Evolutionary conservation across 2,888 invertebrate genomes (phyloP).

Genomic region (Halictus quadricinctus): DNA sequence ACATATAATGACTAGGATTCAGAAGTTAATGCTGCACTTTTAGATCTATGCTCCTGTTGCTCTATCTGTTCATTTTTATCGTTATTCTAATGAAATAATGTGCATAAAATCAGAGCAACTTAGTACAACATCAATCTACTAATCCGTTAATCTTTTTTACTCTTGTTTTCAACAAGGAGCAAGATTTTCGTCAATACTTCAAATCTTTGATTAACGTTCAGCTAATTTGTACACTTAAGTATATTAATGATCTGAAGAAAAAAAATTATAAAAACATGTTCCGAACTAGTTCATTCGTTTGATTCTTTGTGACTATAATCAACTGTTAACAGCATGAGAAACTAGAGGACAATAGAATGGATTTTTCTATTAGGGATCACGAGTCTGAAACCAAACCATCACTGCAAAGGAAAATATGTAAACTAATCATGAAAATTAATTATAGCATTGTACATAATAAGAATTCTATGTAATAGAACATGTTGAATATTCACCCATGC

Average conservation of each 20-base stretch:
- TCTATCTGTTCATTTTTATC: conserved; percentile 10
- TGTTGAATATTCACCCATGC: conserved; percentile 44
- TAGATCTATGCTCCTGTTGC: conserved; percentile 26
- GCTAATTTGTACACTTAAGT: conserved; percentile 32
- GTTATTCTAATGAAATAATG: background rate
- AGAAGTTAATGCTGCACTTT: conserved; percentile 47
- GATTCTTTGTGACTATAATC: conserved; percentile 36
- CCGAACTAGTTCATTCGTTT: conserved; percentile 32
- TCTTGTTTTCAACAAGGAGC: conserved; percentile 11
- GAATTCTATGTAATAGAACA: conserved; percentile 35
- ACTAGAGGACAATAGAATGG: conserved; percentile 8
- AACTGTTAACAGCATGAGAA: conserved; percentile 5
- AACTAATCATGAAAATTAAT: conserved; percentile 34
- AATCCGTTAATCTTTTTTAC: conserved; percentile 20
- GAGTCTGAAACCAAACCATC: conserved; percentile 27
- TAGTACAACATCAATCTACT: conserved; percentile 35
- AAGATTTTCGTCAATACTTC: background rate
- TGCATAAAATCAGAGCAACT: conserved; percentile 15
- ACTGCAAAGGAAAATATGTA: conserved; percentile 38
- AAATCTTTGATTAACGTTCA: conserved; percentile 24
- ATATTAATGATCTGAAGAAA: background rate
- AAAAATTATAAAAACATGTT: background rate
- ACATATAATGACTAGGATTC: conserved; percentile 54
- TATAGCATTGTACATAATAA: conserved; percentile 46
- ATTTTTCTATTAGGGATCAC: conserved; percentile 27